A percentile compares a stretch with the other conserved stretches of the same genome.
Evolutionary conservation across 1,140 invertebrate species (phyloP).

Genomic region (Pollicipes pollicipes): DNA sequence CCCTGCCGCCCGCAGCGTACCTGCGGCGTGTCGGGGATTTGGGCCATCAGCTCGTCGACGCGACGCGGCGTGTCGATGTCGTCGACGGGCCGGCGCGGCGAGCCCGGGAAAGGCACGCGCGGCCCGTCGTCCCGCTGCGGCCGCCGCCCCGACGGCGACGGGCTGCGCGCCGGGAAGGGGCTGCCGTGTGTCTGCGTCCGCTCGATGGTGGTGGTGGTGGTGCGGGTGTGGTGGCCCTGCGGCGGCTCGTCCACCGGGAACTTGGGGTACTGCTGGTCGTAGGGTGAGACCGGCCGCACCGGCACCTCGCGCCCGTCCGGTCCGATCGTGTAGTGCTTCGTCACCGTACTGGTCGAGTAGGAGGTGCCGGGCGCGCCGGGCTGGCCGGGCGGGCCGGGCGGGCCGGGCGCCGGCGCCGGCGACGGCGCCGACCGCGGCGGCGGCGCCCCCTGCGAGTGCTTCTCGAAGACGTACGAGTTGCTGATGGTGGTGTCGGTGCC

Average conservation of each 20-base stretch:
- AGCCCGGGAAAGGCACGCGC: neutral
- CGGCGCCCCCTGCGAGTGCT: neutral
- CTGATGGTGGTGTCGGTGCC: neutral
- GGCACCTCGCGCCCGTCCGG: neutral
- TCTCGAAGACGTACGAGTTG: neutral
- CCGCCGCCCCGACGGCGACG: neutral
- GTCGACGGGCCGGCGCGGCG: neutral
- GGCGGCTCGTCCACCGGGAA: neutral
- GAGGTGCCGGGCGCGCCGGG: too few species aligned
- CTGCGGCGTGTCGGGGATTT: slow-evolving; percentile 3
- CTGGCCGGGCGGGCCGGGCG: too few species aligned
- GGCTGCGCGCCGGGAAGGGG: neutral
- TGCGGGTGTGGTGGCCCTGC: neutral
- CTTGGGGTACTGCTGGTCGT: slow-evolving; percentile 1
- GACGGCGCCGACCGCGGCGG: too few species aligned
- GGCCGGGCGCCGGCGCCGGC: too few species aligned
- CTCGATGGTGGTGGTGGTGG: neutral
- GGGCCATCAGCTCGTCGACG: neutral
- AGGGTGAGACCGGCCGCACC: neutral
- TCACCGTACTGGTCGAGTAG: neutral
- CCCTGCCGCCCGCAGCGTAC: too few species aligned
- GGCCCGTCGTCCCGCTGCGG: neutral
- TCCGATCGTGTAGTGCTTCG: neutral
- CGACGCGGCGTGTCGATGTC: neutral
- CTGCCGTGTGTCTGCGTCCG: neutral